Evolutionary conservation across 2,113 vertebrate species (phyloP), one percentile per base, ranked within the genome.

Genomic region (Pionites leucogaster): DNA sequence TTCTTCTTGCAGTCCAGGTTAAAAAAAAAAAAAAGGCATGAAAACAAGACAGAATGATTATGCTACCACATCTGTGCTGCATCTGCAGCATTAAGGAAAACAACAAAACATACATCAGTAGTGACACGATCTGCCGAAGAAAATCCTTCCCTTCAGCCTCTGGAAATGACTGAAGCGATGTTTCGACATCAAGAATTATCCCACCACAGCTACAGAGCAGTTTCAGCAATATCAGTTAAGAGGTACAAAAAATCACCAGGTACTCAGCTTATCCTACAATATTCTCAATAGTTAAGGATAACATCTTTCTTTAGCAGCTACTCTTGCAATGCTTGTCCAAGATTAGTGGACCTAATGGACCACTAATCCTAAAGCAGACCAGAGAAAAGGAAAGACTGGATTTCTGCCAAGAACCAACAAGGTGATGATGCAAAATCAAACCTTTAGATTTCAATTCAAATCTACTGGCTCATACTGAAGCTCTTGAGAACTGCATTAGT

Each of bases 1-100:
- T 91, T 57, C 72, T 91, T 97, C 94, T 90, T 92, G 78, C 71
- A 94, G 86, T 83, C 70, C 59, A 86, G 71, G 55, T 94, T 89
- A 80, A 71, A 86, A 86, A 68, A 78, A 71, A 28, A 7, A 67
- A 35, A 59, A 14, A 14, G 59, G 59, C 50, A 79, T 1, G 20
- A 89, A 91, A 89, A 84, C 57, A 87, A 60, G 70, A 79, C 33
- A 76, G 79, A 87, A 86, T 71, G 11, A 95, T 84, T 71, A 87
- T 4, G 28, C 64, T 84, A 82, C 69, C 71, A 93, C 68, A 46
- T 86, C 70, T 65, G 57, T 44, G 44, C 79, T 93, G 71, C 70
- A 72, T 71, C 74, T 76, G 77, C 84, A 96, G 70, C 90, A 77
- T 64, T 89, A 89, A 91, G 50, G 62, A 78, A 91, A 94, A 89